phyloP scores from a whole-genome alignment of 2,888 invertebrate genomes.

The Therioaphis trifolii region DNA sequence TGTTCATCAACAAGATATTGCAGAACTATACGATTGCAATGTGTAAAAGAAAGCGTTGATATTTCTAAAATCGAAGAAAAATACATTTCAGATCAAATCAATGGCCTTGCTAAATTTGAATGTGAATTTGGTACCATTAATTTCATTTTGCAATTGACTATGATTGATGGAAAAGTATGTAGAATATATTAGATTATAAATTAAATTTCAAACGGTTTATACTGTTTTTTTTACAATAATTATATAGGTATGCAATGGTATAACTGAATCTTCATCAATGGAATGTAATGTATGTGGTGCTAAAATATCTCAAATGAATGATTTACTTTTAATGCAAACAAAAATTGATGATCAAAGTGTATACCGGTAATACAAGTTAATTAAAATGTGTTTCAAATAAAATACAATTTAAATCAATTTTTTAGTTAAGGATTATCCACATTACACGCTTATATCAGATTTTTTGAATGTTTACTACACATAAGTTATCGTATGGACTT shows the following conservation, averaged over 20 bases:
- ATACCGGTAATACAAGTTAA: background rate
- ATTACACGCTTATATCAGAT: too few species aligned
- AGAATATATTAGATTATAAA: background rate
- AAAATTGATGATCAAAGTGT: conserved; percentile 4
- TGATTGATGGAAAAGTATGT: conserved; percentile 11
- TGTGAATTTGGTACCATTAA: conserved; percentile 16
- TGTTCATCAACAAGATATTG: too few species aligned
- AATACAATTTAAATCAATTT: background rate
- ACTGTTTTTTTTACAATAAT: too few species aligned
- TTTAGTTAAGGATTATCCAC: conserved; percentile 1
- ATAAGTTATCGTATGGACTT: too few species aligned
- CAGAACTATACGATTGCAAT: too few species aligned
- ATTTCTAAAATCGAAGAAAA: background rate
- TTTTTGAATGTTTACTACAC: too few species aligned
- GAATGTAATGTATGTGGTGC: background rate
- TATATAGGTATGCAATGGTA: too few species aligned
- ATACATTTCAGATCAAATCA: too few species aligned
- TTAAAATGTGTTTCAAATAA: background rate
- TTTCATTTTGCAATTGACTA: background rate
- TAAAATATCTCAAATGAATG: conserved; percentile 16
- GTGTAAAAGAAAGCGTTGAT: too few species aligned
- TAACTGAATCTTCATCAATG: conserved; percentile 6
- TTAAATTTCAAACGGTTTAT: too few species aligned
- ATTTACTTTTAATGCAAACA: conserved; percentile 1
- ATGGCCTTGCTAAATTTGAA: too few species aligned